phyloP scores from a whole-genome alignment of 2,797 vertebrate genomes.

The Hemitrygon akajei region DNA sequence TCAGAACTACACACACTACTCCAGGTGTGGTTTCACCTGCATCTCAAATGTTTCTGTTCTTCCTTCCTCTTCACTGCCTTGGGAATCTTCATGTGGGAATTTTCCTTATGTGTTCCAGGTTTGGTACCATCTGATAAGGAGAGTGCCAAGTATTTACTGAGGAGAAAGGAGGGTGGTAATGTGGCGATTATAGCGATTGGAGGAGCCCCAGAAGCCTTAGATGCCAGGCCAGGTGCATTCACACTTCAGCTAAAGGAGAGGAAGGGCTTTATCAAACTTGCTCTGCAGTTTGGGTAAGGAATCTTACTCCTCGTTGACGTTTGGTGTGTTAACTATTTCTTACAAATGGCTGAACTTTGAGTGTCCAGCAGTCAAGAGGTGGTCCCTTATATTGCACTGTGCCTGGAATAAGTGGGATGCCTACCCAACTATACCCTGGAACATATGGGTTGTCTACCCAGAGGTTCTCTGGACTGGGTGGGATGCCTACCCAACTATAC shows the following conservation, averaged over 20 bases:
- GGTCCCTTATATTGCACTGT: too few relatives aligned
- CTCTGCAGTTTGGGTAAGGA: conserved; percentile 71
- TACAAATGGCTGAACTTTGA: too few relatives aligned
- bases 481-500: too few relatives aligned
- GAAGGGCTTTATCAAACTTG: conserved; percentile 86
- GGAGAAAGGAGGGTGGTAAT: conserved; percentile 59
- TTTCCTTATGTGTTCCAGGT: conserved; percentile 55
- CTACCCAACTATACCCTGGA: too few relatives aligned
- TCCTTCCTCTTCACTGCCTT: background rate
- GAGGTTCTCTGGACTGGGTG: too few relatives aligned
- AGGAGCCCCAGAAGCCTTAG: conserved; percentile 77
- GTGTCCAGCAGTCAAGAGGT: too few relatives aligned
- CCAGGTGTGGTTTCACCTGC: too few relatives aligned
- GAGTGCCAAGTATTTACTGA: conserved; percentile 63
- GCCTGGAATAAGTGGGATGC: too few relatives aligned
- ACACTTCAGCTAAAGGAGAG: conserved; percentile 69
- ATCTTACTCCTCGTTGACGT: too few relatives aligned
- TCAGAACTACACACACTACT: background rate
- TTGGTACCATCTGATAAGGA: conserved; percentile 76
- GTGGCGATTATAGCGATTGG: conserved; percentile 71
- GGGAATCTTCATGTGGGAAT: background rate
- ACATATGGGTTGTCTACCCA: too few relatives aligned
- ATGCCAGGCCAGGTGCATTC: conserved; percentile 73
- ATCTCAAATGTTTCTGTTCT: background rate
- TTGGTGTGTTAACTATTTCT: too few relatives aligned